Conservation (phyloP, 2,797 vertebrate genomes). For the Pseudopleuronectes americanus region DNA sequence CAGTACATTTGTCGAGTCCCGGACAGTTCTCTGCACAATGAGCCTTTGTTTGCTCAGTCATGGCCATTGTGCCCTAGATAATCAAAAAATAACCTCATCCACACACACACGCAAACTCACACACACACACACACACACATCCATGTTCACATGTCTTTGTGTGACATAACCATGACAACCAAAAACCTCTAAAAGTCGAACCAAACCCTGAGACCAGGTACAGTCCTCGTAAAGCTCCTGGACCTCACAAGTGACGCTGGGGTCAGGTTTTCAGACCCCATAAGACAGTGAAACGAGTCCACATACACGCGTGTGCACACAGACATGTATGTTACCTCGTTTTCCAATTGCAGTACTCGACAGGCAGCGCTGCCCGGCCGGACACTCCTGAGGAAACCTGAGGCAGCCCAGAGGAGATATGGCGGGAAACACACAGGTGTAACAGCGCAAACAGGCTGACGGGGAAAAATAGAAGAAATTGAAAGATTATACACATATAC, state of each 20-base stretch:
- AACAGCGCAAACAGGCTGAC: slow-evolving; percentile 78
- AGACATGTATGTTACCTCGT: slow-evolving; percentile 69
- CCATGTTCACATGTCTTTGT: slow-evolving; percentile 9
- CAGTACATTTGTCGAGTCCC: slow-evolving; percentile 11
- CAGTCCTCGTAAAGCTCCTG: no score
- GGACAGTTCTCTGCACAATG: slow-evolving; percentile 10
- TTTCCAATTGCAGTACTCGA: slow-evolving; percentile 71
- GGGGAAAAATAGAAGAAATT: not conserved
- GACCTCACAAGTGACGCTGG: no score
- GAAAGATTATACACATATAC: no score
- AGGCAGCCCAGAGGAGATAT: slow-evolving; percentile 84
- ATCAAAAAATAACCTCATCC: slow-evolving; percentile 34
- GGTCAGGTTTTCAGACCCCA: no score
- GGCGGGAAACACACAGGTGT: slow-evolving; percentile 83
- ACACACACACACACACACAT: slow-evolving; percentile 21
- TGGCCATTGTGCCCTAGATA: slow-evolving; percentile 8
- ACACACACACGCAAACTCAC: slow-evolving; percentile 12
- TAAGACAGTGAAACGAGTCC: no score
- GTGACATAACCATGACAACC: not conserved
- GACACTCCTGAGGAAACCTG: slow-evolving; percentile 79
- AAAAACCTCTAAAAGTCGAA: not conserved
- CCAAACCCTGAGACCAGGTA: no score
- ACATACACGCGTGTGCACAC: not conserved
- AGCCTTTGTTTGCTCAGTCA: slow-evolving; percentile 34
- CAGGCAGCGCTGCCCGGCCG: slow-evolving; percentile 80